Percentiles rank a stretch among this genome's conserved stretches.
Evolutionary conservation across 2,797 vertebrate genomes (phyloP).

Genomic region (Enteromius fasciolatus): DNA sequence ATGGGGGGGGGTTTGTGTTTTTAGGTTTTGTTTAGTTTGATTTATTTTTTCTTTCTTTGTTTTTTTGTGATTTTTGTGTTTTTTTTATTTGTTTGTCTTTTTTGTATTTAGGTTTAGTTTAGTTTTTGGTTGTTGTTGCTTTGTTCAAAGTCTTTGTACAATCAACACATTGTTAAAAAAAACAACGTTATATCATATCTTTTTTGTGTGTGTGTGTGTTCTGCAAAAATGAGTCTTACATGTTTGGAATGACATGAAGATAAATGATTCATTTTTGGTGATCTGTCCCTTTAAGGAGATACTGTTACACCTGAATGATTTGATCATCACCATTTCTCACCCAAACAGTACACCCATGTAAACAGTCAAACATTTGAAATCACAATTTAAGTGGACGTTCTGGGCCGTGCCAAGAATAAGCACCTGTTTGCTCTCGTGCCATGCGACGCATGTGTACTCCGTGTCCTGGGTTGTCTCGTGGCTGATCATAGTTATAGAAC

Average conservation of each 20-base stretch:
- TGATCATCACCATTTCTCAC: not conserved
- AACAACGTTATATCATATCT: not conserved
- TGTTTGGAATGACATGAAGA: not conserved
- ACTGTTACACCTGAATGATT: not conserved
- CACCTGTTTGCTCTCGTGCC: conserved; percentile 36
- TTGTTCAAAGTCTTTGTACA: not conserved
- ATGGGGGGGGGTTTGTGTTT: not conserved
- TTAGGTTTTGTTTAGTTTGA: not conserved
- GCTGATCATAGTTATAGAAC: conserved; percentile 16
- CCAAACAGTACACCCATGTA: conserved; percentile 52
- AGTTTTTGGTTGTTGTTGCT: too few species aligned
- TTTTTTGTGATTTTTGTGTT: too few species aligned
- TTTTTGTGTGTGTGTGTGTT: not conserved
- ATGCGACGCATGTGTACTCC: conserved; percentile 56
- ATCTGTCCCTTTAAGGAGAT: not conserved
- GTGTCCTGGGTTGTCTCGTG: conserved; percentile 36
- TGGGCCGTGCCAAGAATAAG: conserved; percentile 57
- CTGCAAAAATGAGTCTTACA: not conserved
- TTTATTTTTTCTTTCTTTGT: not conserved
- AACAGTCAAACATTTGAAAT: conserved; percentile 67
- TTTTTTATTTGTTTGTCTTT: too few species aligned
- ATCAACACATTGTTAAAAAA: not conserved
- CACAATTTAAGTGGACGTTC: conserved; percentile 44
- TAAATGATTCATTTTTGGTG: not conserved
- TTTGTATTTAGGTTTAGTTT: not conserved